Evolutionary conservation across 2,888 invertebrate genomes (phyloP), one percentile per base, ranked within the genome.

Genomic region (Calameuta filiformis): DNA sequence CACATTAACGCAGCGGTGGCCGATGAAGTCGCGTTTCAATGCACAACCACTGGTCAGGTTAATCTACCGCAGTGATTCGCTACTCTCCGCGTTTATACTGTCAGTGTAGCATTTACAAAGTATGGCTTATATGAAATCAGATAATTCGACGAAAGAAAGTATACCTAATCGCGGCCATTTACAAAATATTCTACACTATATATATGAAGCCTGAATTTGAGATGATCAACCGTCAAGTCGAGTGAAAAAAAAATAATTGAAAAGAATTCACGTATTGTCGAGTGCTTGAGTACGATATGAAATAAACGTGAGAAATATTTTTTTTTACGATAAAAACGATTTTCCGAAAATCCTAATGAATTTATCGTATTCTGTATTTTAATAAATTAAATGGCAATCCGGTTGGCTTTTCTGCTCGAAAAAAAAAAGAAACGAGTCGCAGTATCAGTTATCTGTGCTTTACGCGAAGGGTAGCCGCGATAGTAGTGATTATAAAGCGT

Each of bases 371-470:
- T 9, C 56, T 9, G 56, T 1, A 9, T 23, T 56, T 56, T 56
- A 23, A 56, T 56, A 23, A 56, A 56, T 56, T 23, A 56, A 23
- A 23, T 9, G 9, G 56, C 15, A 2, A 40, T 0, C 40, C 6
- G 15, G 15, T 2, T 2, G 23, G 40, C 0, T 40, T 40, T 40
- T 6, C 6, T 6, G 40, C 23, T 15, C 33, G 33, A 33, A 1
- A 15, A 40, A 56, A 23, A 23, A 23, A 56, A 23, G 23, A 23
- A 23, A 23, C 56, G 23, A 9, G 1, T 11, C 23, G 0, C 3
- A 74, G 74, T 81, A 86, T 87, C 83, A 88, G 88, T 86, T 88
- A 86, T 87, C 87, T 81, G 77, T 75, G 69, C 73, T 56, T 23
- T 9, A 23, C 15, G 23, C 9, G 56, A 56, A 56, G 56, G 56